Evolutionary conservation across 1,140 invertebrate genomes (phyloP).

Genomic region (Drosophila sp.): DNA sequence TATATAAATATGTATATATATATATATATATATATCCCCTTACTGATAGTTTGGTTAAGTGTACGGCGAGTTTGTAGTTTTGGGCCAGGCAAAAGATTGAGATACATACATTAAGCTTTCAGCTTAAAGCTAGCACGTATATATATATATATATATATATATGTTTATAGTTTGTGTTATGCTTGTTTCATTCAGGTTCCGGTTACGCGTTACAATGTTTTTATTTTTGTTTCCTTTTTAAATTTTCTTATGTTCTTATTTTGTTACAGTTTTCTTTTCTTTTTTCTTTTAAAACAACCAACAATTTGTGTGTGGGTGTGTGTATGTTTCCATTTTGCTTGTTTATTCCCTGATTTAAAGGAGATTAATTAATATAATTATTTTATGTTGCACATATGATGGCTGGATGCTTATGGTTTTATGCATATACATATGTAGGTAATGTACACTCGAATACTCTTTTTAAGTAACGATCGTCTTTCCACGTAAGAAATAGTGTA

Average conservation of each 20-base stretch:
- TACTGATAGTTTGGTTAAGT: conserved; percentile 25
- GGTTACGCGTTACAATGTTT: conserved; percentile 66
- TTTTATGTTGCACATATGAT: conserved; percentile 49
- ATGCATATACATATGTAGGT: neutral
- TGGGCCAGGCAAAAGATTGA: conserved; percentile 27
- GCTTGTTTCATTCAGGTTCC: conserved; percentile 53
- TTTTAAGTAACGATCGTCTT: neutral
- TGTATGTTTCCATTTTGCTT: conserved; percentile 17
- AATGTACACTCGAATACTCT: neutral
- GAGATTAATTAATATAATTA: conserved; percentile 37
- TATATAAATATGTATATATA: neutral
- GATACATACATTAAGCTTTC: conserved; percentile 39
- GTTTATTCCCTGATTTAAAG: conserved; percentile 35
- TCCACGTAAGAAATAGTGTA: neutral
- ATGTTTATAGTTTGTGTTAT: conserved; percentile 40
- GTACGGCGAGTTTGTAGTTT: conserved; percentile 5
- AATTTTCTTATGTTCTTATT: conserved; percentile 13
- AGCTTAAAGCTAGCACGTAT: conserved; percentile 63
- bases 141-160: conserved; percentile 30
- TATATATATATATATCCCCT: neutral
- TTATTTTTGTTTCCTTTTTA: conserved; percentile 28
- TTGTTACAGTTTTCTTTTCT: conserved; percentile 18
- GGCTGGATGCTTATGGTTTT: conserved; percentile 59
- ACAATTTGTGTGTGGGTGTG: conserved; percentile 29
- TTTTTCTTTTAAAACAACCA: conserved; percentile 57